phyloP scores from a whole-genome alignment of 1,140 invertebrate genomes.

The Pinna nobilis region DNA sequence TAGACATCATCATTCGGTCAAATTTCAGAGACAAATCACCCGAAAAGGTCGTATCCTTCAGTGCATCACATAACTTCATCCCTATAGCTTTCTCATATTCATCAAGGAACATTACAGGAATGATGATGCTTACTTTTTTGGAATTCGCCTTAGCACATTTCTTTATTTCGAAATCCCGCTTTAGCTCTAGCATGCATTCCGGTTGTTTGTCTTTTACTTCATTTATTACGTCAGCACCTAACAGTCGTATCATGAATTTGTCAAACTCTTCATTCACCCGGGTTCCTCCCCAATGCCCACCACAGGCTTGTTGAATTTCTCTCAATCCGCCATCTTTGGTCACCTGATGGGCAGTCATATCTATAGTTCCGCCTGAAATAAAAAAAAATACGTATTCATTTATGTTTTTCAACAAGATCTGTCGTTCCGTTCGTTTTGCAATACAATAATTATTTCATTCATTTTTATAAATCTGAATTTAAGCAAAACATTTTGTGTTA shows the following conservation, averaged over 20 bases:
- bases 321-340: conserved; percentile 27
- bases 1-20: not conserved
- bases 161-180: not conserved
- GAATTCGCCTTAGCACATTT: not conserved
- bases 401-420: too few relatives aligned
- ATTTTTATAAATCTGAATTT: too few relatives aligned
- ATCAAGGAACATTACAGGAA: not conserved
- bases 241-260: conserved; percentile 30
- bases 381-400: too few relatives aligned
- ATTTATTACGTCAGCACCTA: conserved; percentile 30
- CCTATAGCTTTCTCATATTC: not conserved
- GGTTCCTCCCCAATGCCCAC: conserved; percentile 51
- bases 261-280: conserved; percentile 40
- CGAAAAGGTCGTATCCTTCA: not conserved
- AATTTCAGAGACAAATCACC: not conserved
- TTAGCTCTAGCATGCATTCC: not conserved
- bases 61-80: not conserved
- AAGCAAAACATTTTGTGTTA: too few relatives aligned
- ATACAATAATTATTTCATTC: too few relatives aligned
- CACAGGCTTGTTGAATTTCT: conserved; percentile 40
- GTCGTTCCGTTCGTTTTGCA: too few relatives aligned
- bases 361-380: conserved; percentile 55
- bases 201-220: conserved; percentile 6
- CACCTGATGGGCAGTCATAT: conserved; percentile 43
- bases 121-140: not conserved